Evolutionary conservation across 2,888 invertebrate genomes (phyloP).

Genomic region (Ormyrus pomaceus): DNA sequence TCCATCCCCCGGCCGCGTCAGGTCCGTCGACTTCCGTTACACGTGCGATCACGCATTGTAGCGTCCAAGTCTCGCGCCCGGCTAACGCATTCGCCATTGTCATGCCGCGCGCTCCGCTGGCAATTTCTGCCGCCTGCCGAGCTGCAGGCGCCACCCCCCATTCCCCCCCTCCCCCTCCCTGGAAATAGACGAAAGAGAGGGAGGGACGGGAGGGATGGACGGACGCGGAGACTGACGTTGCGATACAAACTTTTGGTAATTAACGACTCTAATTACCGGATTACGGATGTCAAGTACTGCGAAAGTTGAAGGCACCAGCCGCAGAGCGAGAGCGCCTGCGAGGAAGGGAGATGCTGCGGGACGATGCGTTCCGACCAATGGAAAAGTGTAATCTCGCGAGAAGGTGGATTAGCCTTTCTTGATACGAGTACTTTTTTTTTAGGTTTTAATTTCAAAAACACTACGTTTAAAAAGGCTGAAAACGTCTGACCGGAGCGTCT

Average conservation of each 20-base stretch:
- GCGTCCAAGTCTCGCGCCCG: background rate
- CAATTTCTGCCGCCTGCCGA: slow-evolving; percentile 31
- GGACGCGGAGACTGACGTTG: slow-evolving; percentile 22
- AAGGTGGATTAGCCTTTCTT: too few relatives aligned
- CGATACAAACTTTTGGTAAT: slow-evolving; percentile 51
- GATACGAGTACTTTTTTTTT: too few relatives aligned
- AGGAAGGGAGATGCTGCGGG: background rate
- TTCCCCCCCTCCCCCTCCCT: too few relatives aligned
- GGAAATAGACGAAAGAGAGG: background rate
- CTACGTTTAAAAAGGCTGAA: too few relatives aligned
- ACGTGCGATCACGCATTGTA: slow-evolving; percentile 52
- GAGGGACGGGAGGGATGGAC: background rate
- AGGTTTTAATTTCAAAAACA: too few relatives aligned
- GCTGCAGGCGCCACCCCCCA: background rate
- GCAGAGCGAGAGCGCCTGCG: background rate
- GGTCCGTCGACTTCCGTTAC: slow-evolving; percentile 51
- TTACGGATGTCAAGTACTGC: slow-evolving; percentile 32
- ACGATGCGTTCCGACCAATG: too few relatives aligned
- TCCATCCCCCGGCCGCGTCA: slow-evolving; percentile 17
- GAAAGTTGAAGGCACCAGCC: slow-evolving; percentile 36
- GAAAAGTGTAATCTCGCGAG: too few relatives aligned
- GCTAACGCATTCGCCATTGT: slow-evolving; percentile 51
- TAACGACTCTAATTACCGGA: slow-evolving; percentile 51
- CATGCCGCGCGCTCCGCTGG: slow-evolving; percentile 24
- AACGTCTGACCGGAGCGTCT: too few relatives aligned